phyloP scores from a whole-genome alignment of 1,140 invertebrate species.

The Cherax destructor region DNA sequence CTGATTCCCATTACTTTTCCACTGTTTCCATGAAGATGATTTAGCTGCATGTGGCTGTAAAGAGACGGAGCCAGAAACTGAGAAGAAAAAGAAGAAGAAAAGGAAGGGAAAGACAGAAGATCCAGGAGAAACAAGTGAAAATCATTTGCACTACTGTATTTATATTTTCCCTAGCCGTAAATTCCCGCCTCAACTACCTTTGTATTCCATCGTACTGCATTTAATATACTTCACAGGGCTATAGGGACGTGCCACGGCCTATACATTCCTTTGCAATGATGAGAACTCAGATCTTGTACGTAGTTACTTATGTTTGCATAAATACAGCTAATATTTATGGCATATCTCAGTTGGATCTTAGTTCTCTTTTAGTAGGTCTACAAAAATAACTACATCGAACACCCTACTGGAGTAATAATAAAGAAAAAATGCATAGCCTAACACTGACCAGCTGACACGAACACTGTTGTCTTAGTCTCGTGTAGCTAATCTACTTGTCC shows the following conservation, averaged over 20 bases:
- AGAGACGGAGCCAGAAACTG: conserved; percentile 8
- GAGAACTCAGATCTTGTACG: conserved; percentile 1
- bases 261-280: neutral
- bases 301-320: too few relatives aligned
- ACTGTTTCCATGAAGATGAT: conserved; percentile 49
- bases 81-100: conserved; percentile 67
- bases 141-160: neutral
- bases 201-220: neutral
- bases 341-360: neutral
- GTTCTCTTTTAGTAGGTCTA: neutral
- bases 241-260: neutral
- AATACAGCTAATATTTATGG: neutral
- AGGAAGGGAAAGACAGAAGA: conserved; percentile 36
- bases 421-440: neutral
- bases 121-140: neutral
- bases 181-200: neutral
- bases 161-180: conserved; percentile 3
- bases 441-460: neutral
- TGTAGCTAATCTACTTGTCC: neutral
- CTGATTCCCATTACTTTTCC: neutral
- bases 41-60: conserved; percentile 44
- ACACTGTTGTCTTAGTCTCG: neutral
- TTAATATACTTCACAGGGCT: neutral
- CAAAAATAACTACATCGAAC: neutral
- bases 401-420: neutral